phyloP scores from a whole-genome alignment of 2,797 vertebrate genomes.

The Uromys caudimaculatus region DNA sequence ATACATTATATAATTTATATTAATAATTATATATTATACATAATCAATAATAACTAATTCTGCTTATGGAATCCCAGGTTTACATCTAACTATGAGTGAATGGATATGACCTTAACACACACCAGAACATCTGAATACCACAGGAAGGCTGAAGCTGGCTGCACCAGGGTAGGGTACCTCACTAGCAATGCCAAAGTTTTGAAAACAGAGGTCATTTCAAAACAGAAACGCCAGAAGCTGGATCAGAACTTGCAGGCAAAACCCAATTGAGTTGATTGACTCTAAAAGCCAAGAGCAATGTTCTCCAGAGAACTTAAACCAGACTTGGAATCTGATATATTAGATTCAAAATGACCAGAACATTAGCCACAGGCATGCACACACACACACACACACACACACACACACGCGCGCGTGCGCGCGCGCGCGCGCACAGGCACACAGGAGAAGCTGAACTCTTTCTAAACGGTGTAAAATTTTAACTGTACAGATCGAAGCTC shows the following conservation, averaged over 20 bases:
- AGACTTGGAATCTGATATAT: neutral
- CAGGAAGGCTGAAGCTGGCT: neutral
- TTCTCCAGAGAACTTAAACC: neutral
- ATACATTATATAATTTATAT: neutral
- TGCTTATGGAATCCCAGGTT: neutral
- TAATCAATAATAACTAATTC: neutral
- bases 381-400: neutral
- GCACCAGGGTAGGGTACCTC: neutral
- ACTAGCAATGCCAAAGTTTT: neutral
- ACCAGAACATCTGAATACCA: neutral
- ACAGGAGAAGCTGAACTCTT: neutral
- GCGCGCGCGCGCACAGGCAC: neutral
- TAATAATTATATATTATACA: neutral
- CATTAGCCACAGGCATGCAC: neutral
- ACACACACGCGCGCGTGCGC: neutral
- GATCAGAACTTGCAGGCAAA: neutral
- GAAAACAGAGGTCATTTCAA: conserved; percentile 18
- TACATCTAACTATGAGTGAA: neutral
- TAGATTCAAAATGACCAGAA: neutral
- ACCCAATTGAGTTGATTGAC: neutral
- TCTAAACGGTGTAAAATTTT: neutral
- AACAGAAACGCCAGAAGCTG: neutral
- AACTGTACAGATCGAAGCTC: neutral
- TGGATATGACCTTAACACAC: neutral
- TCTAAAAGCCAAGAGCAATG: neutral